Conservation (phyloP, 2,113 vertebrate genomes). For the Trematomus loennbergii region DNA sequence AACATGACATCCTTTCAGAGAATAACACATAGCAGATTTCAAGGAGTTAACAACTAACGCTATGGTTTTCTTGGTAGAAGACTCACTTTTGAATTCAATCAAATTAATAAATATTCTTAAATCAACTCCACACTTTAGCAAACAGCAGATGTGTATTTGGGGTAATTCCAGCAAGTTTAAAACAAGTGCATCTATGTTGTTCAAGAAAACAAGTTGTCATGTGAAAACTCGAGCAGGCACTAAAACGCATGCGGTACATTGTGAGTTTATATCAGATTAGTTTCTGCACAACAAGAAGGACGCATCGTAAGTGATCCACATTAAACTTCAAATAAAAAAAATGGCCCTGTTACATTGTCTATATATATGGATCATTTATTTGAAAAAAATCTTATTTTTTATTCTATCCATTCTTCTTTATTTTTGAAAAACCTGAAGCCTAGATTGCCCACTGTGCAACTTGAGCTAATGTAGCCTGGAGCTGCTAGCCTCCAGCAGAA, state of each 20-base stretch:
- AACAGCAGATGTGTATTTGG: background rate
- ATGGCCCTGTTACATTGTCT: background rate
- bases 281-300: background rate
- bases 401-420: background rate
- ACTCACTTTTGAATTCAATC: background rate
- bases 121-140: background rate
- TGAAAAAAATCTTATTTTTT: background rate
- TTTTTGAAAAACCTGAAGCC: background rate
- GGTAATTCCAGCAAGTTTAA: background rate
- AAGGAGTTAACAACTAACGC: background rate
- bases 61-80: background rate
- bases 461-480: background rate
- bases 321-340: background rate
- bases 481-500: background rate
- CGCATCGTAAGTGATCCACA: background rate
- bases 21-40: background rate
- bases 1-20: constrained; percentile 1
- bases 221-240: background rate
- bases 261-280: constrained; percentile 1
- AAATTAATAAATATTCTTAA: background rate
- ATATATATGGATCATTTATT: background rate
- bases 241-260: background rate
- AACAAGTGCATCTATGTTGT: background rate
- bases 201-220: constrained; percentile 17
- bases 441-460: background rate